Evolutionary conservation across 1,140 invertebrate genomes (phyloP).

Genomic region (Drosophila pruinosa): DNA sequence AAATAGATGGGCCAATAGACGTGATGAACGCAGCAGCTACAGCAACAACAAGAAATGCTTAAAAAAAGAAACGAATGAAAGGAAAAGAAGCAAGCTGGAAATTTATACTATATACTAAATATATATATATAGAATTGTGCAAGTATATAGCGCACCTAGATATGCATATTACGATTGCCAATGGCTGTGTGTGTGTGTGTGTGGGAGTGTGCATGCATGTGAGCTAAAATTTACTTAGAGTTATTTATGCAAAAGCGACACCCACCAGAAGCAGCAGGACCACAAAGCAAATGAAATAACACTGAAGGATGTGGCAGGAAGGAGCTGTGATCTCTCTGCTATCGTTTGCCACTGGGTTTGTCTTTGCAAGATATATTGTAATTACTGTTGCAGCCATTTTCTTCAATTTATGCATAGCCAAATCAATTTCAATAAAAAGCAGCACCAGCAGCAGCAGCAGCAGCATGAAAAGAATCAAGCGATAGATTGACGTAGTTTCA

Average conservation of each 20-base stretch:
- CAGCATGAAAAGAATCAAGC: slow-evolving; percentile 6
- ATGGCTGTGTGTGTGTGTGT: not conserved
- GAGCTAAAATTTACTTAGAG: slow-evolving; percentile 76
- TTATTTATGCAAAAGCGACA: slow-evolving; percentile 73
- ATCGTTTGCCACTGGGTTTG: slow-evolving; percentile 7
- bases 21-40: slow-evolving; percentile 62
- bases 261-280: not conserved
- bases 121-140: slow-evolving; percentile 30
- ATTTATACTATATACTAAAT: slow-evolving; percentile 60
- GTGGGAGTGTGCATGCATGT: not conserved
- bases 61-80: slow-evolving; percentile 7
- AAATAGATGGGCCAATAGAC: slow-evolving; percentile 66
- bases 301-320: not conserved
- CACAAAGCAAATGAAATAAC: slow-evolving; percentile 8
- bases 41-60: slow-evolving; percentile 9
- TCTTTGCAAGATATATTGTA: slow-evolving; percentile 72
- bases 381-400: slow-evolving; percentile 54
- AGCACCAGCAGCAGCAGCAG: slow-evolving; percentile 21
- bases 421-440: slow-evolving; percentile 76
- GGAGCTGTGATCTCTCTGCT: not conserved
- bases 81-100: slow-evolving; percentile 41
- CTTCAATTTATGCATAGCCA: slow-evolving; percentile 78
- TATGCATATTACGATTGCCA: slow-evolving; percentile 28
- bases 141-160: slow-evolving; percentile 40
- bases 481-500: slow-evolving; percentile 16